Conservation (phyloP, 1,140 invertebrate species). For the Eulimnadia texana region DNA sequence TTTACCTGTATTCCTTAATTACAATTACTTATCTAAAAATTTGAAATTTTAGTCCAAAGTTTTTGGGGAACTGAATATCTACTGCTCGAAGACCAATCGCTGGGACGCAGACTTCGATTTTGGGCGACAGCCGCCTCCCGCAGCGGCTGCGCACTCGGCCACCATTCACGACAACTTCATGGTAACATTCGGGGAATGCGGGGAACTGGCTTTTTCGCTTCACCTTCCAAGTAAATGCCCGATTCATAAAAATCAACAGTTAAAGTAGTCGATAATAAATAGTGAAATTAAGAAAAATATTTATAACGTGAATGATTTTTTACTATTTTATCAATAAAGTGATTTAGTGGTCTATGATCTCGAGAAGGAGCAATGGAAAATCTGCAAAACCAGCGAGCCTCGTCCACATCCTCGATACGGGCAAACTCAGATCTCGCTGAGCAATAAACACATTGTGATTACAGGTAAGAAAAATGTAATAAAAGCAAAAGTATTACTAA, state of each 20-base stretch:
- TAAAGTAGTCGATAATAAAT: no score
- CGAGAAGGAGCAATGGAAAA: conserved; percentile 55
- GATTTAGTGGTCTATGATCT: conserved; percentile 82
- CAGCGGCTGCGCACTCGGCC: conserved; percentile 80
- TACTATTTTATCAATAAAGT: no score
- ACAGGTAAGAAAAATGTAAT: conserved; percentile 23
- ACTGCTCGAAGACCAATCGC: conserved; percentile 62
- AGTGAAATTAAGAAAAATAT: no score
- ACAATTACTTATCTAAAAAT: no score
- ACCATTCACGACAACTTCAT: conserved; percentile 70
- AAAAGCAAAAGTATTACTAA: no score
- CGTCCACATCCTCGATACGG: conserved; percentile 73
- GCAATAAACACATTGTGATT: conserved; percentile 27
- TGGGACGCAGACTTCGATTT: conserved; percentile 49
- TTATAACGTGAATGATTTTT: no score
- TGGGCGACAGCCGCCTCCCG: conserved; percentile 50
- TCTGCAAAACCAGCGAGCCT: conserved; percentile 45
- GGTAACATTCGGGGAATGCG: conserved; percentile 80
- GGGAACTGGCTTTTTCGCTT: conserved; percentile 23
- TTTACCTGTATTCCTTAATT: neutral
- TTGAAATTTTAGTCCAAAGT: conserved; percentile 36
- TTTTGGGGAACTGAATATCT: conserved; percentile 86
- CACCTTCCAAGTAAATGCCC: conserved; percentile 18
- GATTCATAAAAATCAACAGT: no score
- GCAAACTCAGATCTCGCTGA: conserved; percentile 63